Percentiles rank a stretch among this genome's conserved stretches.
Evolutionary conservation across 2,888 invertebrate genomes (phyloP).

Genomic region (Plebejus anna): DNA sequence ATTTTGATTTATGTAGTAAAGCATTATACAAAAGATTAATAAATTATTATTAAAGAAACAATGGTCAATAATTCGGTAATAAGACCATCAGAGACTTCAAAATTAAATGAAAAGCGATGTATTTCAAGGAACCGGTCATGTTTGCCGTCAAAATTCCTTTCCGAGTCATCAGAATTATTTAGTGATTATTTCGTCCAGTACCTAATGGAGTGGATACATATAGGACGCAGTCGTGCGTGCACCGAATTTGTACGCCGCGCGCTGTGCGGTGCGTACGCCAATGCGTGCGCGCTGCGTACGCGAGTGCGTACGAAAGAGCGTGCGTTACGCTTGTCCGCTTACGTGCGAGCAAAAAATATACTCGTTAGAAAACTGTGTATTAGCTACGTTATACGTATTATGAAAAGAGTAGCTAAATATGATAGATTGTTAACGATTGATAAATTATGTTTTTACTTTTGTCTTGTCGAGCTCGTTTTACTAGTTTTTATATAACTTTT

Average conservation of each 20-base stretch:
- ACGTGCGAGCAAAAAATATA: constrained; percentile 4
- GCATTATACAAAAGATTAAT: background rate
- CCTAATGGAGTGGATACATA: background rate
- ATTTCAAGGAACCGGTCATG: background rate
- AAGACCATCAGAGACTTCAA: background rate
- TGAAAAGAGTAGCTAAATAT: background rate
- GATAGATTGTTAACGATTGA: background rate
- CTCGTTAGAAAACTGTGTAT: constrained; percentile 5
- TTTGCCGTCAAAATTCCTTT: background rate
- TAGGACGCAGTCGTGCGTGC: background rate
- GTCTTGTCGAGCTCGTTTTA: no score
- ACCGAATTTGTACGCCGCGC: background rate
- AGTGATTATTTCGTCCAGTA: background rate
- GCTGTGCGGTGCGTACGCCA: background rate
- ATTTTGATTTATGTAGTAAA: background rate
- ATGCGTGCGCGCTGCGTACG: background rate
- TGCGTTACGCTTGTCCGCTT: constrained; percentile 2
- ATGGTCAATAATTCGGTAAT: background rate
- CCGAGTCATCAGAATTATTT: background rate
- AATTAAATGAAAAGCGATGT: background rate
- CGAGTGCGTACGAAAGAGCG: background rate
- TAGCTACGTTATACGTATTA: background rate
- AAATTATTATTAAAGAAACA: no score
- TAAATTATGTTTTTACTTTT: background rate
- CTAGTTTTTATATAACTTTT: no score